phyloP scores from a whole-genome alignment of 2,888 invertebrate genomes.

The Aproaerema taeniolella region DNA sequence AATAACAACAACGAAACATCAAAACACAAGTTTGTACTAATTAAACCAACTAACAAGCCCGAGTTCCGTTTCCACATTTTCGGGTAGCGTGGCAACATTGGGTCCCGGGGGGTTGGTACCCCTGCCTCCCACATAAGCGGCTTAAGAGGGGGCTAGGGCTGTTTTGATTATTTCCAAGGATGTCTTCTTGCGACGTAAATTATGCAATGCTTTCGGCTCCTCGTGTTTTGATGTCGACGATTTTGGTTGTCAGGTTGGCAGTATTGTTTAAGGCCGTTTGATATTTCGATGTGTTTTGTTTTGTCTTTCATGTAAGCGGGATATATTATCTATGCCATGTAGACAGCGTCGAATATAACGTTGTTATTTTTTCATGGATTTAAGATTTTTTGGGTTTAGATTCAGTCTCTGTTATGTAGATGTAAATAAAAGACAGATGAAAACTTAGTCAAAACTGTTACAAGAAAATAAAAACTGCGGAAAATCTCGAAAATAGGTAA shows the following conservation, averaged over 20 bases:
- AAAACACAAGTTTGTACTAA: constrained; percentile 62
- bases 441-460: no score
- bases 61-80: constrained; percentile 55
- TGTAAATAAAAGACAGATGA: no score
- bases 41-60: constrained; percentile 69
- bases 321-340: no score
- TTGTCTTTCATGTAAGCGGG: no score
- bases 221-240: constrained; percentile 37
- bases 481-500: no score
- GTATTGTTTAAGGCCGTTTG: constrained; percentile 17
- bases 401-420: no score
- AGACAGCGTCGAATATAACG: no score
- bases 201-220: constrained; percentile 53
- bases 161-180: constrained; percentile 76
- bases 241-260: constrained; percentile 29
- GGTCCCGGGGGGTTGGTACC: constrained; percentile 29
- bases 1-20: constrained; percentile 42
- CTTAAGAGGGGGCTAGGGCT: constrained; percentile 57
- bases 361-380: no score
- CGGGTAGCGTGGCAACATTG: constrained; percentile 41
- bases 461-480: no score
- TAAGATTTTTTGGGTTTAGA: no score
- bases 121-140: constrained; percentile 52
- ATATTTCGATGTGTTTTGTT: no score
- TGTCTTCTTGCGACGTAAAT: constrained; percentile 73